Evolutionary conservation across 2,113 vertebrate genomes (phyloP).

Genomic region (Melanocharis versteri): DNA sequence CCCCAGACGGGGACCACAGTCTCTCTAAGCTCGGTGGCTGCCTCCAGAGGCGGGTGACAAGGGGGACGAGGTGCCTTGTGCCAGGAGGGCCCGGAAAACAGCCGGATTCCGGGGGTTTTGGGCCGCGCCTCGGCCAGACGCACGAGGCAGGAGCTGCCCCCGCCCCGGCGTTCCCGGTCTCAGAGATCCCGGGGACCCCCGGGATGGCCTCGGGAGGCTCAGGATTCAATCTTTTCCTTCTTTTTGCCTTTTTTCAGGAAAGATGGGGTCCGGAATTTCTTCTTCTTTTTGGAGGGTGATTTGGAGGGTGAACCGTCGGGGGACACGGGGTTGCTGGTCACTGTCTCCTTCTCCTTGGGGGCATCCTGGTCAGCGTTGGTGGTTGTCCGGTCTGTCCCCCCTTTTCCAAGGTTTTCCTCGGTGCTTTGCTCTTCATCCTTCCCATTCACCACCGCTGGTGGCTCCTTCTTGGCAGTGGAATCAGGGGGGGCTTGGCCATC

Average conservation of each 20-base stretch:
- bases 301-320: slow-evolving; percentile 94
- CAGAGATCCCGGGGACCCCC: neutral
- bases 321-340: slow-evolving; percentile 78
- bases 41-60: neutral
- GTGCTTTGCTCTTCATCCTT: slow-evolving; percentile 82
- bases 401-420: slow-evolving; percentile 79
- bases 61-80: neutral
- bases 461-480: neutral
- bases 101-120: neutral
- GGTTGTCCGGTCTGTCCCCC: slow-evolving; percentile 75
- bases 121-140: neutral
- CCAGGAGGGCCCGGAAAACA: neutral
- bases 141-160: neutral
- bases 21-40: neutral
- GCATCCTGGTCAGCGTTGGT: slow-evolving; percentile 71
- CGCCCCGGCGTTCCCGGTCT: neutral
- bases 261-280: slow-evolving; percentile 97
- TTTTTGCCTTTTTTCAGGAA: slow-evolving; percentile 97
- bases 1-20: neutral
- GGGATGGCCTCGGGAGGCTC: slow-evolving; percentile 33
- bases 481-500: slow-evolving; percentile 14
- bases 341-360: slow-evolving; percentile 77
- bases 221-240: slow-evolving; percentile 93
- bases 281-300: slow-evolving; percentile 98
- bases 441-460: slow-evolving; percentile 77